Base-by-base conservation (phyloP, 2,888 invertebrate species). In the Caenorhabditis becei region DNA sequence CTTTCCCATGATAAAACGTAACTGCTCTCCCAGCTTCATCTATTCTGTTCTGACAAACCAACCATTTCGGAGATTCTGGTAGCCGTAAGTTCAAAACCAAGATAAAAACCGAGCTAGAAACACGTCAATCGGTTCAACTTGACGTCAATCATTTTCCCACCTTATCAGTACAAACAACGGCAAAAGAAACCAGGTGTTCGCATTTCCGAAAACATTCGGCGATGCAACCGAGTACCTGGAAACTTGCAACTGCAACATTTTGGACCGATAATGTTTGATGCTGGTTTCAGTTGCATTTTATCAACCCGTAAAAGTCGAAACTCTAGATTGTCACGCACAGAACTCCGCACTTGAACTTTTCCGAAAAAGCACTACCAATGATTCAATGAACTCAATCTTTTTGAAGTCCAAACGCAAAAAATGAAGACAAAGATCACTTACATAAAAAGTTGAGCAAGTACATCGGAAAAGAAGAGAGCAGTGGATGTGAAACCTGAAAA, bases 11-110 rank as follows among this genome's bases (percentile, higher is more conserved):
- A 58, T 77, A 85, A 51, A 63, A 83, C 4, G 44, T 28, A 10
- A 81, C 66, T 1, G 85, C 37, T 37, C 32, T 20, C 10, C 35
- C 61, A 1, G 85, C 85, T 54, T 83, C 78, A 37, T 83, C 80
- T 35, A 65, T 53, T 51, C 65, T n/a, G n/a, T 71, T 77, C 32
- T 78, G 77, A 24, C 70, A 32, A 0, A 82, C 65, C 3, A 85
- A 61, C 85, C 85, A 85, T 74, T 81, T 81, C 10, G 85, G 85
- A 28, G 85, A 85, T 16, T 85, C 85, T 20, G 83, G 83, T n/a
- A 85, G 47, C 1, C 69, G 53, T 1, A 26, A 23, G 0, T 79
- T 62, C 49, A 70, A 20, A 1, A 61, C 20, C 20, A 80, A 85
- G 7, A 69, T 41, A 5, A 78, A 18, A 11, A 74, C 16, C 3